Evolutionary conservation across 2,888 invertebrate species (phyloP), one percentile per base, ranked within the genome.

Genomic region (Caenorhabditis sp.): DNA sequence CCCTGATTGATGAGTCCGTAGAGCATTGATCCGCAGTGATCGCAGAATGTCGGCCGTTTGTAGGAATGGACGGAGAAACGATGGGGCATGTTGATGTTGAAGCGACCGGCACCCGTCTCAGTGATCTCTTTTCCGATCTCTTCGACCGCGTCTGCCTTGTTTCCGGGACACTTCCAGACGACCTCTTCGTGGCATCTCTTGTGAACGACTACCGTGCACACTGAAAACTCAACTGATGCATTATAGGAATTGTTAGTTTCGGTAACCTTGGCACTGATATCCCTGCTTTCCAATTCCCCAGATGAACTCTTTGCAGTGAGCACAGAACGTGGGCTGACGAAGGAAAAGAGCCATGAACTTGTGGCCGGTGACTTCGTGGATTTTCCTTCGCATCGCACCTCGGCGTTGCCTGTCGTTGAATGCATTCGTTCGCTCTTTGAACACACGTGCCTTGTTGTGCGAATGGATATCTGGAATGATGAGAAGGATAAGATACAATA

Each of bases 301-400:
- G 90, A 99, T 98, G 91, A 99, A 99, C 91, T 97, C 96, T 86
- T 94, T 93, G 92, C 99, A 99, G 92, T 97, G 96, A 89, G 96
- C 96, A 92, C 99, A 99, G 92, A 99, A 99, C 86, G 98, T 98
- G 83, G 98, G 98, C 91, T 99, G 99, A 59, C 96, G 93, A 88
- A 99, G 93, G 91, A 96, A 96, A 82, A 98, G 97, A 83, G 98
- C 98, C 98, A 99, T 98, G 91, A 99, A 99, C 92, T 99, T 99
- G 92, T 99, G 99, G 52, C 97, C 98, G 91, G 92, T 96, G 82
- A 93, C 93, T 79, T 88, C 87, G 91, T 99, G 99, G 86, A 99
- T 96, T 87, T 96, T 93, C 79, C 98, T 93, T 77, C 98, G 93
- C 95, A 99, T 96, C 81, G 99, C 98, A 82, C 97, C 98, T 78